phyloP scores from a whole-genome alignment of 2,797 vertebrate species.

The Petrocephalus schoutedeni region DNA sequence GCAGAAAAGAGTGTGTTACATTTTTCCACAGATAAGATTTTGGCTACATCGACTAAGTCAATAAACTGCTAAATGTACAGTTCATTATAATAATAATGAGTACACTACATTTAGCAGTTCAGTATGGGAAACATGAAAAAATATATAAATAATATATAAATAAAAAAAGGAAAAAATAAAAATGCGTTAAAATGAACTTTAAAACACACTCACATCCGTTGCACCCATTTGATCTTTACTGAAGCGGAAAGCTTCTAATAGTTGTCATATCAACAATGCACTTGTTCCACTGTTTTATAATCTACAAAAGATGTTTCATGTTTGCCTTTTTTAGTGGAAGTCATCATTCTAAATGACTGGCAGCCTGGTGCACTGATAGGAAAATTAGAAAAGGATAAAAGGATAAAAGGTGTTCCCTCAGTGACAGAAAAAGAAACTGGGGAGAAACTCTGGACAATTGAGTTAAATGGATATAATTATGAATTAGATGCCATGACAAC shows the following conservation, averaged over 20 bases:
- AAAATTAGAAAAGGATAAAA: background rate
- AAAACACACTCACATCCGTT: background rate
- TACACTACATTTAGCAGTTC: background rate
- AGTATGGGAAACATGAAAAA: background rate
- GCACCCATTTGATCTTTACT: background rate
- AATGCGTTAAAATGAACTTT: background rate
- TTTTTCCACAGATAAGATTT: background rate
- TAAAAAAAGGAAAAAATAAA: background rate
- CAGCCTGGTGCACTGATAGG: background rate
- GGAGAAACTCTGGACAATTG: constrained; percentile 13
- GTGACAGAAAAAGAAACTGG: background rate
- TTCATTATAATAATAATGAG: background rate
- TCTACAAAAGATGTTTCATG: background rate
- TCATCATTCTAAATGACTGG: background rate
- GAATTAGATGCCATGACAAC: constrained; percentile 18
- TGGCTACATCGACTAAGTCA: background rate
- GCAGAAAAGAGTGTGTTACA: background rate
- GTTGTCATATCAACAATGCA: background rate
- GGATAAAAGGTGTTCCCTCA: background rate
- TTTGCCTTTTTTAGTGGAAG: constrained; percentile 13
- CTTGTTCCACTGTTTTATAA: constrained; percentile 1
- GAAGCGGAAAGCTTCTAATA: background rate
- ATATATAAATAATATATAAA: background rate
- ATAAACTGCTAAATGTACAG: background rate
- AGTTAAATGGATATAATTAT: constrained; percentile 19